Base-by-base conservation (phyloP, 1,140 invertebrate species). In the Neotoxoptera formosana region DNA sequence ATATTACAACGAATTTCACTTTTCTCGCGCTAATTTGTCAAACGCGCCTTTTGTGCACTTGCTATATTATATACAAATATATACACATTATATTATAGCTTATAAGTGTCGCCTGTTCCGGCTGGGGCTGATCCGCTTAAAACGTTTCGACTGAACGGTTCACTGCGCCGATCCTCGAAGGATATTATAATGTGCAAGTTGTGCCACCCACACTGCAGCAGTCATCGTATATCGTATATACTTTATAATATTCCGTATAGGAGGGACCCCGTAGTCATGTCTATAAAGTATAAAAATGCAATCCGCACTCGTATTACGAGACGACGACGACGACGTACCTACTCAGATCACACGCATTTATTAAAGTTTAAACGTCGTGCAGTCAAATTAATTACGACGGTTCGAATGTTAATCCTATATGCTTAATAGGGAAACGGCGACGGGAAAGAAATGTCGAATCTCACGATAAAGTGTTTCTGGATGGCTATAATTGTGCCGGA, bases 271-370 rank as follows among this genome's bases (percentile, higher is more conserved):
- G 30, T n/a, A n/a, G n/a, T 76, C 60, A 34, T 17, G 30, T n/a
- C n/a, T 76, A 76, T 76, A 11, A 76, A 76, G 30, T 76, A n/a
- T 76, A 76, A 76, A 76, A 76, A 76, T n/a, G 60, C 60, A 76
- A 76, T 76, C 60, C 6, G n/a, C 60, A n/a, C 4, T 76, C 30
- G 14, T 76, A 6, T n/a, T 76, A n/a, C n/a, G 14, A 76, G 6
- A n/a, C 11, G 11, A 67, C 25, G 60, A 17, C 0, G 60, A 4
- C 14, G 6, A 60, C 8, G 11, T 14, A 67, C 11, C 41, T 41
- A 41, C 4, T 11, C 60, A 30, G 56, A 30, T 67, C 30, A 67
- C 30, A 17, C 20, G 0, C 51, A n/a, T n/a, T n/a, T n/a, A n/a
- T 48, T 48, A 14, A 41, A 41, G 41, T 41, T 41, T 41, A 41